Base-by-base conservation (phyloP, 2,888 invertebrate species). In the Chaitophorus viminalis region DNA sequence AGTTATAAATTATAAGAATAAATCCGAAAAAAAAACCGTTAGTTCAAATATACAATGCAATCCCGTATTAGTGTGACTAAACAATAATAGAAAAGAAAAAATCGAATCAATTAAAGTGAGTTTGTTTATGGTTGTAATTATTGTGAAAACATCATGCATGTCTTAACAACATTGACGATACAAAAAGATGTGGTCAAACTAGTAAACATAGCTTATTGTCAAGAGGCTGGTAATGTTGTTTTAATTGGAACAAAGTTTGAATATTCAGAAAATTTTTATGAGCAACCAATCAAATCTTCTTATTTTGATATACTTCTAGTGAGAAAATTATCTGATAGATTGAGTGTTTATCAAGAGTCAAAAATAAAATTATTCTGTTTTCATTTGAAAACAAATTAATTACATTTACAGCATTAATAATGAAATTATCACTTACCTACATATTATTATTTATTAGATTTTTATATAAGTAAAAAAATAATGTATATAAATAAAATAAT, bases 291-390 rank as follows among this genome's bases (percentile, higher is more conserved):
- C 25, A 8, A 39, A 25, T 75, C 74, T 75, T 75, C 74, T 39
- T 11, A 75, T 75, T 75, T 75, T 75, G 74, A n/a, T 75, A 39
- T 75, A 75, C n/a, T 39, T 75, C 0, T 11, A 75, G 74, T 75
- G 4, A 75, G 4, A n/a, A 25, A 39, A 75, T 75, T 75, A 75
- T 75, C 74, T 75, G 74, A 75, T 75, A 75, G 74, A 39, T n/a
- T 75, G 17, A 39, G 39, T n/a, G 39, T 39, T 25, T 75, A 39
- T 36, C 74, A n/a, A 75, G 25, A 39, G 39, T 75, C 9, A 75
- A 75, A 75, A 75, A 75, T 75, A 75, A 39, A 75, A 39, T 75
- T n/a, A 75, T 39, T 75, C 39, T 75, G 39, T 75, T 75, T 39
- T 75, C 11, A 25, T 39, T 39, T 75, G 39, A 75, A 75, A 75